These are phyloP conservation scores for Sebastes miniatus DNA, from an alignment of 2,797 vertebrate genomes.

Conservation along the genomic window DNA sequence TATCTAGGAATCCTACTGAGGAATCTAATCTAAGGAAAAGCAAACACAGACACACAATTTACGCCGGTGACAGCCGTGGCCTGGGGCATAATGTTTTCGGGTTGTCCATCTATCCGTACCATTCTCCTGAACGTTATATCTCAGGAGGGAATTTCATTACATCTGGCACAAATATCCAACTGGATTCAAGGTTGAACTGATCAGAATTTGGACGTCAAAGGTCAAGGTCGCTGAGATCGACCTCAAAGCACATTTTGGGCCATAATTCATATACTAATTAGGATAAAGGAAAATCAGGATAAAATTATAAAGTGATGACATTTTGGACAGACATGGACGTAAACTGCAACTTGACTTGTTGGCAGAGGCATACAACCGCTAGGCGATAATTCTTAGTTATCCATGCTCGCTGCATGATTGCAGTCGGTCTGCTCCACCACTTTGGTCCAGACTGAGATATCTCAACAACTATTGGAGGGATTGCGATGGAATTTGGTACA, in stretches of 20 bases:
- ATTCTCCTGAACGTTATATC: too few species aligned
- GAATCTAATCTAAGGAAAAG: not conserved
- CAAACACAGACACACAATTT: not conserved
- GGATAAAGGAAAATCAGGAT: not conserved
- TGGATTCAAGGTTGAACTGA: too few species aligned
- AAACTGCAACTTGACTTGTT: not conserved
- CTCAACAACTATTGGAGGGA: not conserved
- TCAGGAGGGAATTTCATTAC: too few species aligned
- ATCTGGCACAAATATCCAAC: too few species aligned
- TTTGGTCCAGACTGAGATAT: not conserved
- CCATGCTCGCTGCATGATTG: not conserved
- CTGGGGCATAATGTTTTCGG: not conserved
- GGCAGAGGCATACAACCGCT: not conserved
- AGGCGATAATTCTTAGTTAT: not conserved
- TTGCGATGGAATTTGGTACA: not conserved
- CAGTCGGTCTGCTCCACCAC: not conserved
- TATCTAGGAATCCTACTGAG: conserved; percentile 8
- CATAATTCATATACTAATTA: not conserved
- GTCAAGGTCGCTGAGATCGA: not conserved
- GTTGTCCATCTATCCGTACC: not conserved
- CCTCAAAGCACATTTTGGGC: not conserved
- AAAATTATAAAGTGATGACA: not conserved
- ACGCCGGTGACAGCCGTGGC: not conserved
- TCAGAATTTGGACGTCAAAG: not conserved
- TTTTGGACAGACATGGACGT: not conserved